phyloP scores from a whole-genome alignment of 2,888 invertebrate genomes.

The Dorcus hopei region DNA sequence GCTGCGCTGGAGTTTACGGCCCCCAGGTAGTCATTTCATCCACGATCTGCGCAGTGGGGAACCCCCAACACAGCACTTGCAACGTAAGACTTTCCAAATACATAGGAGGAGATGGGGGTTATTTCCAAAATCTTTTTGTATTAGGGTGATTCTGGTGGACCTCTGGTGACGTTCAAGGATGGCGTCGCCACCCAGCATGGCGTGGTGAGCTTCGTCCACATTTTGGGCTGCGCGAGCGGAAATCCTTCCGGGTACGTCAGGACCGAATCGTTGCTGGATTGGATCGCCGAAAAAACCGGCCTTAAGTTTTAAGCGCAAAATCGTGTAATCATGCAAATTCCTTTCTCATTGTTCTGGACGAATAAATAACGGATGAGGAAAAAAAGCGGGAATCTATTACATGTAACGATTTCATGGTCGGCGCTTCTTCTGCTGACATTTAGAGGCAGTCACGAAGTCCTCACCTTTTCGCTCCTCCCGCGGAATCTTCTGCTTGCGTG shows the following conservation, averaged over 20 bases:
- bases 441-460: too few species aligned
- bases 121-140: slow-evolving; percentile 7
- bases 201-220: slow-evolving; percentile 34
- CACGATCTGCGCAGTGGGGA: slow-evolving; percentile 32
- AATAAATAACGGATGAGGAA: too few species aligned
- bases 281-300: slow-evolving; percentile 26
- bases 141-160: slow-evolving; percentile 42
- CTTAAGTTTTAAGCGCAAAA: too few species aligned
- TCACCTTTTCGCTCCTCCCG: too few species aligned
- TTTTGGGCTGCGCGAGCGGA: slow-evolving; percentile 33
- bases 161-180: slow-evolving; percentile 25
- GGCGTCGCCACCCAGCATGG: slow-evolving; percentile 29
- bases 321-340: too few species aligned
- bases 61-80: slow-evolving; percentile 34
- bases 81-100: slow-evolving; percentile 28
- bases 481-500: too few species aligned
- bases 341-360: too few species aligned
- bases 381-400: too few species aligned
- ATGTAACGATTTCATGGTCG: too few species aligned
- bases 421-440: too few species aligned
- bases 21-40: slow-evolving; percentile 19
- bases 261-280: slow-evolving; percentile 28
- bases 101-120: background rate
- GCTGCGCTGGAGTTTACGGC: slow-evolving; percentile 31
- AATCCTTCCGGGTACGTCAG: slow-evolving; percentile 36